Evolutionary conservation across 2,797 vertebrate species (phyloP), one percentile per base, ranked within the genome.

Genomic region (Mus caroli): DNA sequence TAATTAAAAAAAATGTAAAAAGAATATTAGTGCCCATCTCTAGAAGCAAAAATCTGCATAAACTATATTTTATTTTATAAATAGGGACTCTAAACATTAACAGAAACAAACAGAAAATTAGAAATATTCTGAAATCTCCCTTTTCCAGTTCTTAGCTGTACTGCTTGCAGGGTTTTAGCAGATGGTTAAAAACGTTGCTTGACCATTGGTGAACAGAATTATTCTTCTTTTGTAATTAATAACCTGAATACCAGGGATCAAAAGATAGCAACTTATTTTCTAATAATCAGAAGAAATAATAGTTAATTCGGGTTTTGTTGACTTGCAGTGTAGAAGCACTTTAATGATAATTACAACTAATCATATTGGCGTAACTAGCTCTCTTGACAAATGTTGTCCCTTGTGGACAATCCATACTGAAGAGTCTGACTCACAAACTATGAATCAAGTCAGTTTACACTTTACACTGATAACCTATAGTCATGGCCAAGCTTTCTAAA

Each of bases 11-110:
- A 43, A 4, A 3, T 43, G 4, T 43, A 43, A 43, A 43, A 91
- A 85, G 22, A 28, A 60, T 50, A 58, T 34, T 92, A 64, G 19
- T 76, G n/a, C 17, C 54, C 64, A 56, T 19, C 46, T 93, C 14
- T 64, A 67, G 40, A 82, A 85, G 50, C 17, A 88, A 91, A 67
- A 60, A 26, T 34, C 26, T 50, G 37, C 58, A 85, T 54, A 50
- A 93, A 86, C 43, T 50, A 86, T 31, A 67, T 50, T 52, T 82
- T 91, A 83, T 75, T 96, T 40, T 62, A 76, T 17, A 94, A 92
- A 60, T 0, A 87, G 15, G 50, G 64, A 73, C 14, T 75, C 60
- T 12, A n/a, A 75, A 50, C 67, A 14, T 56, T 86, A 80, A 93
- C 20, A 67, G 31, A 34, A 75, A 58, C 26, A 92, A 78, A 79